phyloP scores from a whole-genome alignment of 1,140 invertebrate species.

The Mycetomoellerius zeteki region DNA sequence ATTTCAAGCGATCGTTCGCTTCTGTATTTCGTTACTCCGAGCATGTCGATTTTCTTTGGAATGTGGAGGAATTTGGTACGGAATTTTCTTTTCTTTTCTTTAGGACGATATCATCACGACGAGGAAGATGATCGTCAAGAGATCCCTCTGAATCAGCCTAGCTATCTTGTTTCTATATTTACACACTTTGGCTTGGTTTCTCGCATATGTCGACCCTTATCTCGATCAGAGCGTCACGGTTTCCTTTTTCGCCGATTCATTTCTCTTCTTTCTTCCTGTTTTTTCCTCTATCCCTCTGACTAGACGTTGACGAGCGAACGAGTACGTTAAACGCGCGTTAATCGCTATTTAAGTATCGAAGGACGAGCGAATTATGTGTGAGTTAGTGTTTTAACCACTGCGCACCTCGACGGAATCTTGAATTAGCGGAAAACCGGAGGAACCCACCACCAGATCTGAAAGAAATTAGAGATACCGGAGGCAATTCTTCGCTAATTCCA shows the following conservation, averaged over 20 bases:
- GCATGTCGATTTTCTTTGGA: not conserved
- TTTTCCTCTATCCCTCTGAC: slow-evolving; percentile 28
- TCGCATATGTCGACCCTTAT: slow-evolving; percentile 47
- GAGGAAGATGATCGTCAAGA: slow-evolving; percentile 29
- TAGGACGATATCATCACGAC: slow-evolving; percentile 36
- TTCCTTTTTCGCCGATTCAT: slow-evolving; percentile 41
- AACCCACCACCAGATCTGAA: slow-evolving; percentile 84
- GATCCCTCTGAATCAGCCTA: slow-evolving; percentile 40
- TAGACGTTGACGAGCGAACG: slow-evolving; percentile 46
- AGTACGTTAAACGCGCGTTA: not conserved
- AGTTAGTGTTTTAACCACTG: slow-evolving; percentile 65
- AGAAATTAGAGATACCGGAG: slow-evolving; percentile 82
- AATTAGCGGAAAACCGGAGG: slow-evolving; percentile 79
- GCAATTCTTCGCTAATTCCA: slow-evolving; percentile 73
- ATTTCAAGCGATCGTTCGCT: not conserved
- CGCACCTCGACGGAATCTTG: slow-evolving; percentile 66
- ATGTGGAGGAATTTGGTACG: slow-evolving; percentile 4
- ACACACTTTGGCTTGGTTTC: slow-evolving; percentile 20
- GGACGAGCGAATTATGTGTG: not conserved
- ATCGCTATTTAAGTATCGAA: not conserved
- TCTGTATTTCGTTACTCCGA: not conserved
- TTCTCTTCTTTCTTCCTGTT: not conserved
- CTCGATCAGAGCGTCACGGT: slow-evolving; percentile 43
- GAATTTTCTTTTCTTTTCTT: slow-evolving; percentile 60
- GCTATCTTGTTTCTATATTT: slow-evolving; percentile 60